phyloP scores from a whole-genome alignment of 2,888 invertebrate species.

The Prosopocoilus inquinatus region DNA sequence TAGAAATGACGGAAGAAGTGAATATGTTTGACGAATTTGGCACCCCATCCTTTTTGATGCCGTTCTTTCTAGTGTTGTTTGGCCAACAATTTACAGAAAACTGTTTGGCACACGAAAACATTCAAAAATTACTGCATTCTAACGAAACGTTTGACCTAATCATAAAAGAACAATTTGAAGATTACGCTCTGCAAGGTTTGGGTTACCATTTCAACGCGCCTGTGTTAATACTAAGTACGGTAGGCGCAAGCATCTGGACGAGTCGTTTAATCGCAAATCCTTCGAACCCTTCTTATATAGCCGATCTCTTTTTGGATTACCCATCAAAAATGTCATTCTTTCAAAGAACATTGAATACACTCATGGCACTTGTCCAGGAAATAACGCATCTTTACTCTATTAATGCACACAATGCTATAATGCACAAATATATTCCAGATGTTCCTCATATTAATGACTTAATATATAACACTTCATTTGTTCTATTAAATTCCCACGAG shows the following conservation, averaged over 20 bases:
- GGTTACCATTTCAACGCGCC: slow-evolving; percentile 38
- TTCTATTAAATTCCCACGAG: slow-evolving; percentile 48
- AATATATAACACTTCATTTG: slow-evolving; percentile 34
- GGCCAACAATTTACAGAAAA: slow-evolving; percentile 5
- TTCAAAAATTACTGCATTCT: slow-evolving; percentile 28
- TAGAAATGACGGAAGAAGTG: background rate
- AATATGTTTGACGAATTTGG: background rate
- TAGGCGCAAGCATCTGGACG: slow-evolving; percentile 48
- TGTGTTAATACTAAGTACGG: slow-evolving; percentile 38
- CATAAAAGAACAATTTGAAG: slow-evolving; percentile 48
- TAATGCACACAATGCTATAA: slow-evolving; percentile 31
- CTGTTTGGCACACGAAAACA: slow-evolving; percentile 16
- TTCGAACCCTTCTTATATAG: slow-evolving; percentile 52
- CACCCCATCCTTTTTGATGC: background rate
- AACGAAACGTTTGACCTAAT: slow-evolving; percentile 39
- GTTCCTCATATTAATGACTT: slow-evolving; percentile 32
- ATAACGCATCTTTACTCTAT: slow-evolving; percentile 32
- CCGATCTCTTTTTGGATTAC: slow-evolving; percentile 48
- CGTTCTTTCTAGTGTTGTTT: background rate
- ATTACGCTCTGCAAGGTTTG: slow-evolving; percentile 48
- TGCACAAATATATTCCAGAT: slow-evolving; percentile 36
- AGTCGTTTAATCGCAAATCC: slow-evolving; percentile 52
- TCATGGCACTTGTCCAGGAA: slow-evolving; percentile 39
- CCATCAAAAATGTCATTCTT: slow-evolving; percentile 51
- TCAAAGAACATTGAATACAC: slow-evolving; percentile 55